phyloP scores from a whole-genome alignment of 2,113 vertebrate species.

The Emydocephalus ijimae region DNA sequence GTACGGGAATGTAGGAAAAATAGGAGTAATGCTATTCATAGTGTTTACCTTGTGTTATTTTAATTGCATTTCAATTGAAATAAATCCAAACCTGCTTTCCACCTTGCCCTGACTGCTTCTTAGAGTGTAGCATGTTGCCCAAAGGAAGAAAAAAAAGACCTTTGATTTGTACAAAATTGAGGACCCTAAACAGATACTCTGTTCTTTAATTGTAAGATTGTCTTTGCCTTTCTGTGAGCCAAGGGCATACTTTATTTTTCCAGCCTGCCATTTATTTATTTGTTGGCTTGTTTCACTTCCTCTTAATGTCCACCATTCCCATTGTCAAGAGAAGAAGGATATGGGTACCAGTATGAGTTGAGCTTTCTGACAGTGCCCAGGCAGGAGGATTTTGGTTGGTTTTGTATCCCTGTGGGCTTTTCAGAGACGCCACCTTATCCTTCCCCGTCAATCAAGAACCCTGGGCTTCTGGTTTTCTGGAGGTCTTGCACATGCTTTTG shows the following conservation, averaged over 20 bases:
- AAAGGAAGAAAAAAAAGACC: neutral
- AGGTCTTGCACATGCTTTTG: neutral
- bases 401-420: neutral
- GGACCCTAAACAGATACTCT: neutral
- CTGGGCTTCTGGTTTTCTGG: neutral
- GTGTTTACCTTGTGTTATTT: neutral
- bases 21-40: neutral
- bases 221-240: neutral
- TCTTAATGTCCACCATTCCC: too few species aligned
- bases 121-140: neutral
- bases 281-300: neutral
- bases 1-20: neutral
- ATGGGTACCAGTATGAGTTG: neutral
- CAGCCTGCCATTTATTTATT: neutral
- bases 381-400: neutral
- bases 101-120: neutral
- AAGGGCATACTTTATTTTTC: neutral
- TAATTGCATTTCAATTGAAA: neutral
- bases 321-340: neutral
- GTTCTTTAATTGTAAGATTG: neutral
- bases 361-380: neutral
- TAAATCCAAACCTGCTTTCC: neutral
- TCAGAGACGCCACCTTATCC: neutral
- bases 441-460: neutral
- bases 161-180: neutral